Conservation (phyloP, 2,888 invertebrate genomes). For the Dryocosmus kuriphilus region DNA sequence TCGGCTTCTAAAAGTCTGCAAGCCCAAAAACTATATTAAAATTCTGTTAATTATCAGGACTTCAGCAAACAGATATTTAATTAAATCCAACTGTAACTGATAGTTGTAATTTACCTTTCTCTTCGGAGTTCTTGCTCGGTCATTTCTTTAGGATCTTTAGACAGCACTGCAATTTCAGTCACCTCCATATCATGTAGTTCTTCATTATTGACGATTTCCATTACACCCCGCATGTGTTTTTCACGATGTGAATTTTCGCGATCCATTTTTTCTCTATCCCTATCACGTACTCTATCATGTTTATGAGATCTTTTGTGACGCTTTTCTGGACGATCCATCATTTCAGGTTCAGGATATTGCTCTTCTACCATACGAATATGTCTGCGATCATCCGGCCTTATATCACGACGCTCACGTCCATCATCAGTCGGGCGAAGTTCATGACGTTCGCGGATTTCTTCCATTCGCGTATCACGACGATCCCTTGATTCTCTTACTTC, state of each 20-base stretch:
- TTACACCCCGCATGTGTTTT: conserved; percentile 69
- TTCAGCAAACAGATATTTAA: background rate
- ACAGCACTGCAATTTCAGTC: conserved; percentile 49
- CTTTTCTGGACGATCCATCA: conserved; percentile 68
- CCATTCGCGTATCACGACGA: conserved; percentile 70
- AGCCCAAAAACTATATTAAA: conserved; percentile 24
- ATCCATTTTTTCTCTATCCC: conserved; percentile 72
- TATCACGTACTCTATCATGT: conserved; percentile 81
- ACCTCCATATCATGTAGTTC: conserved; percentile 72
- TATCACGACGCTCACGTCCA: conserved; percentile 65
- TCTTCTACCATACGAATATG: conserved; percentile 69
- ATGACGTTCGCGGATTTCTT: conserved; percentile 72
- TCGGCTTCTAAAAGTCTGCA: conserved; percentile 73
- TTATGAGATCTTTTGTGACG: conserved; percentile 78
- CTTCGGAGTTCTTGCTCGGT: conserved; percentile 77
- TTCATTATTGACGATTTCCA: conserved; percentile 75
- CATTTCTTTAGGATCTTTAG: conserved; percentile 74
- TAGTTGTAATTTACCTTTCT: conserved; percentile 79
- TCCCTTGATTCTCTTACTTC: conserved; percentile 62
- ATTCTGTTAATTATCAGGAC: background rate
- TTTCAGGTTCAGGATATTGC: conserved; percentile 66
- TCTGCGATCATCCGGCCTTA: conserved; percentile 67
- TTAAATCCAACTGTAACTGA: background rate
- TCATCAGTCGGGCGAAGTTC: conserved; percentile 68
- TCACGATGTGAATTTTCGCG: conserved; percentile 70